These are phyloP conservation scores for Coelopa pilipes DNA, from an alignment of 2,888 invertebrate species.

Conservation along the genomic window DNA sequence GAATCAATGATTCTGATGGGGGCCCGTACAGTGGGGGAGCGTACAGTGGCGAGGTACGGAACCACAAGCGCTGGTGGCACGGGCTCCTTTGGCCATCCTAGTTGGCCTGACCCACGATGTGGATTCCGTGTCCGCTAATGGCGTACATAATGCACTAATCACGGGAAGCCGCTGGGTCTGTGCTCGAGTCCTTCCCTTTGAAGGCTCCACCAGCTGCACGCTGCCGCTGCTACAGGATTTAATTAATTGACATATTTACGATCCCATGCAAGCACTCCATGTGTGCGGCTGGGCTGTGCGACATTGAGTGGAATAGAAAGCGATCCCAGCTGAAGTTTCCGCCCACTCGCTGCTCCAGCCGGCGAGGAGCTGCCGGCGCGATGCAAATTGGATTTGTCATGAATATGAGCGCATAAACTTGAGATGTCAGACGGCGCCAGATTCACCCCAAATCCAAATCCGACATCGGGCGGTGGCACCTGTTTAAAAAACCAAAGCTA, in stretches of 20 bases:
- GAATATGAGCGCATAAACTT: slow-evolving; percentile 12
- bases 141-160: too few relatives aligned
- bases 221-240: neutral
- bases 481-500: neutral
- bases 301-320: neutral
- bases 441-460: neutral
- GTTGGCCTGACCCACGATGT: too few relatives aligned
- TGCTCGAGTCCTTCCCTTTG: neutral
- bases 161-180: too few relatives aligned
- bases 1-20: too few relatives aligned
- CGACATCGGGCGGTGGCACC: neutral
- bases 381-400: slow-evolving; percentile 23
- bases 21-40: too few relatives aligned
- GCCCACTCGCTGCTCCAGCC: neutral
- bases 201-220: neutral
- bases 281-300: too few relatives aligned
- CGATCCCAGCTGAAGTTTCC: neutral
- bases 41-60: too few relatives aligned
- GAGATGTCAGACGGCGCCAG: slow-evolving; percentile 4
- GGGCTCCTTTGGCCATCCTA: too few relatives aligned
- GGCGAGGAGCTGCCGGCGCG: neutral
- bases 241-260: slow-evolving; percentile 27
- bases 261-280: slow-evolving; percentile 1
- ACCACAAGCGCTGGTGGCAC: too few relatives aligned
- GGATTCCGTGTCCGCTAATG: too few relatives aligned